Evolutionary conservation across 1,140 invertebrate genomes (phyloP), one percentile per base, ranked within the genome.

Genomic region (Ceratoteleas bidentatus): DNA sequence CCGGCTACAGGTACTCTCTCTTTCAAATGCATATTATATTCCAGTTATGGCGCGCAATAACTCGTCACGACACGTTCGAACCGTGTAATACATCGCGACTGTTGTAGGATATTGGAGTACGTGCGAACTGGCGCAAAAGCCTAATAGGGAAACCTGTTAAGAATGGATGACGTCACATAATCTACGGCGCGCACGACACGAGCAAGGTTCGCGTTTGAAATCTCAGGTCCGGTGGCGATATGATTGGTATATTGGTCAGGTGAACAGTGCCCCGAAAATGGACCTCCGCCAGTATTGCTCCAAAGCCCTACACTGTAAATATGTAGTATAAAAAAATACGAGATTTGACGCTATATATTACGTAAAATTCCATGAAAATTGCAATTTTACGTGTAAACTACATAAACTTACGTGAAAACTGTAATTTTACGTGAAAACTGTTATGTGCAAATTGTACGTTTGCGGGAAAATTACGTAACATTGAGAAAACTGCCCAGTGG

Each of bases 11-110:
- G 56, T 38, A 73, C 33, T n/a, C n/a, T n/a, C n/a, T n/a, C n/a
- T 74, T 75, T 75, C 47, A 57, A 75, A 85, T 85, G 80, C 80
- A 85, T 85, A 87, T 87, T 86, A 84, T 73, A 82, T 86, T 78
- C 73, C 45, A 70, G 60, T 81, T 84, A 85, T 80, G 69, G 56
- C 52, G 47, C 83, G 70, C 61, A 62, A 74, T 74, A 64, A 84
- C 62, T 77, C 72, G 66, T 53, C 61, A 64, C 62, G 69, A 73
- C 85, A 87, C 78, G 84, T 85, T 65, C 76, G 36, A 68, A 62
- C 68, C 56, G 64, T 88, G 85, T 86, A 87, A 87, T 81, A 81
- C 84, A 83, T 75, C 80, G 32, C 65, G 52, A 70, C 57, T 85
- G 75, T 81, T 54, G 79, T 64, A 68, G 78, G 82, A 86, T 87